Percentiles rank a stretch among this genome's conserved stretches.
These are phyloP conservation scores for Apostichopus leukothele DNA, from an alignment of 53 echinoderm and acorn worm species.

Conservation along the genomic window DNA sequence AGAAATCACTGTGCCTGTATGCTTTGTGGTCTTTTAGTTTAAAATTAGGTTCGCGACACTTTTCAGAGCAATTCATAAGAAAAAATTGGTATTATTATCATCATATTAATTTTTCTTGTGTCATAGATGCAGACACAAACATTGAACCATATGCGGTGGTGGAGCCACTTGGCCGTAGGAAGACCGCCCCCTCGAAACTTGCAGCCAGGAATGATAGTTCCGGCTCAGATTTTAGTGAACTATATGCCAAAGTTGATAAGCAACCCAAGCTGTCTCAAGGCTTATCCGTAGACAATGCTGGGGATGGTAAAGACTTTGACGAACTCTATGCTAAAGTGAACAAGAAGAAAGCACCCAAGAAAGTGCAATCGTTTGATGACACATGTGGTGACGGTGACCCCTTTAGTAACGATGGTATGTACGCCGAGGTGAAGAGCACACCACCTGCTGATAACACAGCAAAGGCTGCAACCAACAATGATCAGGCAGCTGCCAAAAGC, in stretches of 20 bases:
- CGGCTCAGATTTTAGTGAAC: constrained; percentile 46
- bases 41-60: neutral
- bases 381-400: neutral
- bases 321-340: constrained; percentile 71
- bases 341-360: constrained; percentile 44
- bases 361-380: constrained; percentile 4
- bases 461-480: constrained; percentile 3
- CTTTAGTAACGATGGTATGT: constrained; percentile 10
- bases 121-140: constrained; percentile 34
- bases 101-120: neutral
- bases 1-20: neutral
- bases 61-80: too few relatives aligned
- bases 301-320: constrained; percentile 40
- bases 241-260: constrained; percentile 65
- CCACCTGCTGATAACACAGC: neutral
- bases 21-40: neutral
- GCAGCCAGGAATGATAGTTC: constrained; percentile 22
- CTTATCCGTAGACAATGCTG: neutral
- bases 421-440: constrained; percentile 28
- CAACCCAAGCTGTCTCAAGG: constrained; percentile 18
- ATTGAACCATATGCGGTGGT: constrained; percentile 79
- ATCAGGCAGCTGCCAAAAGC: neutral
- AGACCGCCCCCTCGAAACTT: constrained; percentile 25
- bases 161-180: constrained; percentile 29
- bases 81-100: neutral